Conservation (phyloP, 2,888 invertebrate genomes). For the Drosophila mimetica region DNA sequence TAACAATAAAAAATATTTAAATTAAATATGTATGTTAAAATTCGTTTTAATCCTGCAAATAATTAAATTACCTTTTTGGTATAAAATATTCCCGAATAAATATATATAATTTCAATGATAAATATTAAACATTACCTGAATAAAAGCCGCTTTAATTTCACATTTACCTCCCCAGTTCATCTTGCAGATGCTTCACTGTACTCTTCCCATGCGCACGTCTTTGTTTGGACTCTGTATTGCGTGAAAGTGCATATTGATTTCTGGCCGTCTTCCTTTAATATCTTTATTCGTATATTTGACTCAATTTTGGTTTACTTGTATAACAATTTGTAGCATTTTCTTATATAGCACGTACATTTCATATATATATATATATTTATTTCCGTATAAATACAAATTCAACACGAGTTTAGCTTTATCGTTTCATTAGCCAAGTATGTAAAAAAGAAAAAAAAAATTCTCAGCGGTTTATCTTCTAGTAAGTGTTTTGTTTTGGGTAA, state of each 20-base stretch:
- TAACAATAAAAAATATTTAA: too few species aligned
- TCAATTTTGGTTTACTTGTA: slow-evolving; percentile 63
- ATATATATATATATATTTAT: slow-evolving; percentile 28
- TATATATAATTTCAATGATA: too few species aligned
- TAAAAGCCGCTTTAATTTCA: too few species aligned
- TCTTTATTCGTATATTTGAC: slow-evolving; percentile 26
- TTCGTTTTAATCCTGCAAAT: too few species aligned
- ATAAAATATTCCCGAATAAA: too few species aligned
- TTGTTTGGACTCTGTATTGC: slow-evolving; percentile 32
- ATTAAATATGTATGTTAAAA: too few species aligned
- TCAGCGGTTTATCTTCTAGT: slow-evolving; percentile 16
- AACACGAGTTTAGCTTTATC: slow-evolving; percentile 45
- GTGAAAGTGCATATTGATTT: slow-evolving; percentile 35
- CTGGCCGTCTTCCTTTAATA: slow-evolving; percentile 20
- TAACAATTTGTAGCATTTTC: slow-evolving; percentile 71
- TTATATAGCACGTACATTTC: slow-evolving; percentile 42
- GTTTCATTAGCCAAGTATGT: slow-evolving; percentile 32
- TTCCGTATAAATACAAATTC: slow-evolving; percentile 64
- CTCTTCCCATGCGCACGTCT: slow-evolving; percentile 3
- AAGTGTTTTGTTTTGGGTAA: slow-evolving; percentile 1
- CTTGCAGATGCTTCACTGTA: not conserved
- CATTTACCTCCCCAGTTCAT: too few species aligned
- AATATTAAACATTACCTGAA: too few species aligned
- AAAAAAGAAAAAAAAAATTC: slow-evolving; percentile 18
- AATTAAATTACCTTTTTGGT: too few species aligned